Conservation (phyloP, 2,113 vertebrate genomes). For the Tyto alba region DNA sequence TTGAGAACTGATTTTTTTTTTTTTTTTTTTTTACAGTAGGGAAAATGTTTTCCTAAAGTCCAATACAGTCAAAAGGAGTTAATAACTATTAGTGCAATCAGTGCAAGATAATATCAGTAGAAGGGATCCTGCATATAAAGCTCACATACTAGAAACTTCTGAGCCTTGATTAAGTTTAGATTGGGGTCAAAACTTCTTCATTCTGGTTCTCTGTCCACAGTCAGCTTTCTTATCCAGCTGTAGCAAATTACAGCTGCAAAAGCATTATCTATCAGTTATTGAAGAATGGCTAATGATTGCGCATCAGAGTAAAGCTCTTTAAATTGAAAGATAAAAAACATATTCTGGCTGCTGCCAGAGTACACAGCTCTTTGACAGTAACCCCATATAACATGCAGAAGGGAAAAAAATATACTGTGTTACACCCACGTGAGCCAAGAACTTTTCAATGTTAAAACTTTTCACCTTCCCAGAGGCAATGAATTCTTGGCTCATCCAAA, state of each 20-base stretch:
- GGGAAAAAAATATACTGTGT: not conserved
- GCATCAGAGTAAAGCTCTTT: not conserved
- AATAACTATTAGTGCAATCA: not conserved
- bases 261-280: constrained; percentile 3
- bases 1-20: not conserved
- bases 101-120: not conserved
- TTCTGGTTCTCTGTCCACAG: not conserved
- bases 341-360: not conserved
- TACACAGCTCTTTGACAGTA: not conserved
- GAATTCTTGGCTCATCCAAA: constrained; percentile 44
- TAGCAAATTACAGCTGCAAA: not conserved
- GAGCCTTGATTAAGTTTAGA: not conserved
- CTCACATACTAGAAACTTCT: rapidly evolving
- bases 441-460: not conserved
- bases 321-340: not conserved
- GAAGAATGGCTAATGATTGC: not conserved
- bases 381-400: not conserved
- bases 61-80: not conserved
- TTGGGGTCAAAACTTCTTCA: not conserved
- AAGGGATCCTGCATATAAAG: not conserved
- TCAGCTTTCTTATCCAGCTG: not conserved
- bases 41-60: not conserved
- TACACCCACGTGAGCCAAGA: not conserved
- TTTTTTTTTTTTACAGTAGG: not conserved
- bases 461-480: constrained; percentile 23